phyloP scores from a whole-genome alignment of 2,888 invertebrate genomes.

The Drosophila prolongata region DNA sequence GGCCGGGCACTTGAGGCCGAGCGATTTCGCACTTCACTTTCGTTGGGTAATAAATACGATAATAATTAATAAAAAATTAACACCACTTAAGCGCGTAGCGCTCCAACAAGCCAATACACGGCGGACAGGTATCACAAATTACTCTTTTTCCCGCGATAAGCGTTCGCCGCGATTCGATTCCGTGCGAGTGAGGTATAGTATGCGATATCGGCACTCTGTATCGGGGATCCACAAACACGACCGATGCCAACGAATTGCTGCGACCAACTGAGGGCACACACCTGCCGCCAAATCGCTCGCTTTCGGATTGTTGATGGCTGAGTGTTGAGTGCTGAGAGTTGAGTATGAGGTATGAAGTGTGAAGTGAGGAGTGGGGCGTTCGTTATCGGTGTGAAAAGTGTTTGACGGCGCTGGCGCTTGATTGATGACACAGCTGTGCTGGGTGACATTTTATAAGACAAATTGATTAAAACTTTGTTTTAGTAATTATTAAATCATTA shows the following conservation, averaged over 20 bases:
- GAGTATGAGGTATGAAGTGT: neutral
- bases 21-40: conserved; percentile 61
- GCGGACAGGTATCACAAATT: conserved; percentile 80
- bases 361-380: neutral
- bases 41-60: conserved; percentile 70
- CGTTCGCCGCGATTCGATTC: conserved; percentile 54
- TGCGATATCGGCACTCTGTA: neutral
- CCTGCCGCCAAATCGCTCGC: conserved; percentile 42
- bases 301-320: conserved; percentile 28
- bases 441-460: neutral
- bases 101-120: conserved; percentile 66
- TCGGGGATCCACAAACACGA: neutral
- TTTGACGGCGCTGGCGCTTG: conserved; percentile 23
- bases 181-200: neutral
- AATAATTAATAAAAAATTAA: conserved; percentile 80
- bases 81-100: conserved; percentile 74
- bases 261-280: conserved; percentile 57
- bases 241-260: conserved; percentile 50
- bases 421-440: conserved; percentile 37
- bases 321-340: conserved; percentile 13
- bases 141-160: conserved; percentile 75
- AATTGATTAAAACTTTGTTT: too few species aligned
- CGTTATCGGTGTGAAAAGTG: conserved; percentile 44
- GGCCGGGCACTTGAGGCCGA: conserved; percentile 51
- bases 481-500: too few species aligned